Base-by-base conservation (phyloP, 2,888 invertebrate genomes). In the Omphaloscelis lunosa region DNA sequence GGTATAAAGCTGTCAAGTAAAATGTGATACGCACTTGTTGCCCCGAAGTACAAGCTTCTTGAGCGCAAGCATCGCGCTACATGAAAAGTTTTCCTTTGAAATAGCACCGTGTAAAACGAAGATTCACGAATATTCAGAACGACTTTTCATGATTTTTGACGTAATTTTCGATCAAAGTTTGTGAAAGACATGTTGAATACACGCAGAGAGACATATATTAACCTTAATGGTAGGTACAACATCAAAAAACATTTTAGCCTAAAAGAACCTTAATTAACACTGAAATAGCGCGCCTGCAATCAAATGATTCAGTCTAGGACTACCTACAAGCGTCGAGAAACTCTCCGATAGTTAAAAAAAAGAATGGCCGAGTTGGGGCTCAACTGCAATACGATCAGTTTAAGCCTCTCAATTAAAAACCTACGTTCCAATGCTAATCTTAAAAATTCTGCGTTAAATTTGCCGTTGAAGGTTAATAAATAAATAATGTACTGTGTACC, bases 11-110 rank as follows among this genome's bases (percentile, higher is more conserved):
- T 59, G 23, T 72, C 15, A 23, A 56, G 56, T 51, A 51, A 29
- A 66, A 65, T 7, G 23, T 65, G 82, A 17, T 59, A 45, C 59
- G 73, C 61, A 82, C 70, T 82, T 53, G 83, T 73, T 78, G 66
- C 41, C n/a, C 51, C 34, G 39, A 82, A 53, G 62, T 69, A 41
- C 59, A 69, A 77, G 41, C 29, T 66, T 65, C 15, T 65, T n/a
- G 45, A 67, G n/a, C 20, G 34, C 62, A 34, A 72, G 68, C 41
- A n/a, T 27, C 48, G 53, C n/a, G 41, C 51, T 41, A 70, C 63
- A 63, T 63, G 29, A 27, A 58, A 71, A 62, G 59, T 62, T 70
- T 76, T 71, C 34, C 45, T 76, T 53, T 58, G 27, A 67, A 67
- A 51, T 51, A 17, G n/a, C 11, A n/a, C 1, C 15, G 34, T 59